Evolutionary conservation across 2,888 invertebrate genomes (phyloP).

Genomic region (Psococerastis gibbosa): DNA sequence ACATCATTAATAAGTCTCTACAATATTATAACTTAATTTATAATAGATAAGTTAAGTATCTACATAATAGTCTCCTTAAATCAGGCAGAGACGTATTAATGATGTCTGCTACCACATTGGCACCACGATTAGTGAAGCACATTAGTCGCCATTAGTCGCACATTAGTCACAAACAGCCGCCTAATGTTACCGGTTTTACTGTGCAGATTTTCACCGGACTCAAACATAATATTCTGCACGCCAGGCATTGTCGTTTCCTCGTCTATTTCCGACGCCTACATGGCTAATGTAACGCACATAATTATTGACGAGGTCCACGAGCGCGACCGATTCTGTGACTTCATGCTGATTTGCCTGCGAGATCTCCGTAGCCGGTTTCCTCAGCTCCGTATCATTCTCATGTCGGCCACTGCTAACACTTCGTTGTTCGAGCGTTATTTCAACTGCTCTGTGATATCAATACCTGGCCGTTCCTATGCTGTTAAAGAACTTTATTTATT

Average conservation of each 20-base stretch:
- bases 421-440: constrained; percentile 70
- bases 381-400: constrained; percentile 64
- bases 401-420: constrained; percentile 89
- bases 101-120: too few species aligned
- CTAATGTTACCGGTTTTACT: too few species aligned
- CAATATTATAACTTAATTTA: too few species aligned
- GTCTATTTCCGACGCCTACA: constrained; percentile 50
- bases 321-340: constrained; percentile 81
- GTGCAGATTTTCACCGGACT: constrained; percentile 55
- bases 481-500: constrained; percentile 47
- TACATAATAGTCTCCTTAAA: too few species aligned
- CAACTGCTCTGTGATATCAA: constrained; percentile 50
- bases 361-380: constrained; percentile 50
- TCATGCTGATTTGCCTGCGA: constrained; percentile 67
- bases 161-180: too few species aligned
- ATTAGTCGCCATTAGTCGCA: too few species aligned
- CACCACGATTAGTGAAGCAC: too few species aligned
- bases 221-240: constrained; percentile 78
- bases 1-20: too few species aligned
- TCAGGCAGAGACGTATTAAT: too few species aligned
- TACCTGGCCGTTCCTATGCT: constrained; percentile 55
- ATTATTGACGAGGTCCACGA: constrained; percentile 93
- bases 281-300: constrained; percentile 60
- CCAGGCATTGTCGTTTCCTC: constrained; percentile 76
- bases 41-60: too few species aligned